These are phyloP conservation scores for Mycalesis mineus DNA, from an alignment of 2,888 invertebrate genomes.

Conservation along the genomic window DNA sequence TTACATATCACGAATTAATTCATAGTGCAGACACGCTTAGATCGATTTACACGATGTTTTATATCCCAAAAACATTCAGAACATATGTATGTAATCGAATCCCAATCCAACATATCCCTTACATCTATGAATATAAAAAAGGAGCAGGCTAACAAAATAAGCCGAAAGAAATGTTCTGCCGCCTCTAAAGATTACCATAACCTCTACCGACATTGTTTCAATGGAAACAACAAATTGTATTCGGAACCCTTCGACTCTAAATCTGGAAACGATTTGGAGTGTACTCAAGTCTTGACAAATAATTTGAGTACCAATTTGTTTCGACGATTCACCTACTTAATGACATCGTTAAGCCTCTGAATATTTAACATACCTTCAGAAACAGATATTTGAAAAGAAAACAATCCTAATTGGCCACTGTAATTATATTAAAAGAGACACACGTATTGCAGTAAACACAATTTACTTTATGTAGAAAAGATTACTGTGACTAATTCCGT, in stretches of 20 bases:
- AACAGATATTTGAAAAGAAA: constrained; percentile 20
- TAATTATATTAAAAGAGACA: neutral
- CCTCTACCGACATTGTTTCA: constrained; percentile 47
- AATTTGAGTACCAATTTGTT: constrained; percentile 67
- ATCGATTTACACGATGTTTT: constrained; percentile 7
- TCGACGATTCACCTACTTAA: constrained; percentile 57
- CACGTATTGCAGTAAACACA: too few species aligned
- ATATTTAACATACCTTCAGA: constrained; percentile 40
- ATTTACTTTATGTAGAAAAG: neutral
- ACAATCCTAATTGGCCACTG: constrained; percentile 16
- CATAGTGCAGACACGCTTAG: neutral
- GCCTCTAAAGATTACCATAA: constrained; percentile 44
- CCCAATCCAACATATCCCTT: constrained; percentile 28
- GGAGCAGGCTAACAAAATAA: constrained; percentile 22
- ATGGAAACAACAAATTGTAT: constrained; percentile 47
- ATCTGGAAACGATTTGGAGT: constrained; percentile 72
- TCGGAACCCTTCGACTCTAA: constrained; percentile 64
- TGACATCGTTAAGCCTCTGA: constrained; percentile 50
- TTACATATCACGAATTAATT: neutral
- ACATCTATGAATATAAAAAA: constrained; percentile 29
- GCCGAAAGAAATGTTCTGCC: constrained; percentile 28
- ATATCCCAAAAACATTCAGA: constrained; percentile 4
- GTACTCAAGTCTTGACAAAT: constrained; percentile 64
- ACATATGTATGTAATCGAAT: constrained; percentile 22
- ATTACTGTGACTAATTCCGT: neutral